Evolutionary conservation across 1,140 invertebrate genomes (phyloP), one percentile per base, ranked within the genome.

Genomic region (Asobara japonica): DNA sequence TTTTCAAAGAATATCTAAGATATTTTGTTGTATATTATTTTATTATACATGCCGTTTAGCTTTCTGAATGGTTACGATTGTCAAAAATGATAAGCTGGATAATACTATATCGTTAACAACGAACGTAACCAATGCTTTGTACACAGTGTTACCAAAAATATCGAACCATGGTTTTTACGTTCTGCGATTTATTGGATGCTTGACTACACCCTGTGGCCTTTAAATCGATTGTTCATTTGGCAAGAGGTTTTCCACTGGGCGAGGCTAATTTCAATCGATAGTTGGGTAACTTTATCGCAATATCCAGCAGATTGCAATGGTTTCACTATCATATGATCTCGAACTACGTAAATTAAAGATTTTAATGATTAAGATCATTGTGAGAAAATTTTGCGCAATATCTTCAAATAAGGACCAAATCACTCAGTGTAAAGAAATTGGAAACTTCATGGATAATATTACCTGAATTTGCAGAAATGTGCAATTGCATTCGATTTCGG

Each of bases 241-340:
- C 51, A 56, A 56, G 51, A 56, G 22, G 7, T 56, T 56, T 56
- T 56, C 51, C 20, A 56, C 22, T 56, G n/a, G 2, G n/a, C 45
- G 45, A 51, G 45, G 18, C 7, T 18, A 18, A 51, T 51, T 51
- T 51, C 45, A 51, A 18, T 51, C 45, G 36, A 1, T 51, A 18
- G 51, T 56, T 56, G 51, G 51, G 18, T 18, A 56, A 56, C 25
- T 56, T 56, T 56, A 56, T 56, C 25, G 51, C 51, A 56, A 56
- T 56, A 56, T 11, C 7, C n/a, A n/a, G 25, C 20, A 18, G 18
- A 56, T 56, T 56, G 51, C 51, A 56, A 25, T 25, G 22, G 51
- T 56, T 56, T 56, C 51, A 27, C 51, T 22, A 56, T 56, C 51
- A 56, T 27, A 56, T 56, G 51, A 56, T 56, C 18, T 56, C 20